phyloP scores from a whole-genome alignment of 2,888 invertebrate genomes.

The Artemia sinica region DNA sequence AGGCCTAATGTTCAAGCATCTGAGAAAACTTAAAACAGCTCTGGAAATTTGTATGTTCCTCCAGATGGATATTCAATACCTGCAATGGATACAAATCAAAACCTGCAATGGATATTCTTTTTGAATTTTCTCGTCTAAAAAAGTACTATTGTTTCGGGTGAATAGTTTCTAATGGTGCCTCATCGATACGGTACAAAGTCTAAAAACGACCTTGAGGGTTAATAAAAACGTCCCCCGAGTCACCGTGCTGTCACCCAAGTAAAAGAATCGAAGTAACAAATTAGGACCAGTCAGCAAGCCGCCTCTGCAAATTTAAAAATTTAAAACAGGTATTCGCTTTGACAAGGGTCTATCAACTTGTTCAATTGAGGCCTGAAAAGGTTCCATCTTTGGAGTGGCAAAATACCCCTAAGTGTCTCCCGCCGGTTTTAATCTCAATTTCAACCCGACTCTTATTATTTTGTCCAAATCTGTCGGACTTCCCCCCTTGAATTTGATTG shows the following conservation, averaged over 20 bases:
- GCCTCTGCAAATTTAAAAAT: slow-evolving; percentile 6
- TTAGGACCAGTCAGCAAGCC: slow-evolving; percentile 11
- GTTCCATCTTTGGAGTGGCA: slow-evolving; percentile 3
- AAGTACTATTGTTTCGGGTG: too few relatives aligned
- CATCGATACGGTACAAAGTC: too few relatives aligned
- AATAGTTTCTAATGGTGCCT: too few relatives aligned
- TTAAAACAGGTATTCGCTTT: slow-evolving; percentile 5
- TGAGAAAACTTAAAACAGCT: too few relatives aligned
- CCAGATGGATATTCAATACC: too few relatives aligned
- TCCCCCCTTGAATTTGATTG: neutral
- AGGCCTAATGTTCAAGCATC: too few relatives aligned
- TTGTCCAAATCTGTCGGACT: slow-evolving; percentile 13
- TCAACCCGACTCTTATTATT: slow-evolving; percentile 12
- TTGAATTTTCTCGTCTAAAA: too few relatives aligned
- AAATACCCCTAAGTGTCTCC: slow-evolving; percentile 13
- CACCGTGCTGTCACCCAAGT: neutral
- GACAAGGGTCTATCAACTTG: slow-evolving; percentile 13
- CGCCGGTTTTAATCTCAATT: slow-evolving; percentile 14
- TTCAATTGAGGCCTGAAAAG: slow-evolving; percentile 12
- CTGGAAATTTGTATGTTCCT: too few relatives aligned
- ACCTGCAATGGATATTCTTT: too few relatives aligned
- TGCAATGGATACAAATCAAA: too few relatives aligned
- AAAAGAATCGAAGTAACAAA: neutral
- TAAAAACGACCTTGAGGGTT: too few relatives aligned
- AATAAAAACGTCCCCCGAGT: too few relatives aligned